Evolutionary conservation across 2,888 invertebrate species (phyloP), one percentile per base, ranked within the genome.

Genomic region (Leptura quadrifasciata): DNA sequence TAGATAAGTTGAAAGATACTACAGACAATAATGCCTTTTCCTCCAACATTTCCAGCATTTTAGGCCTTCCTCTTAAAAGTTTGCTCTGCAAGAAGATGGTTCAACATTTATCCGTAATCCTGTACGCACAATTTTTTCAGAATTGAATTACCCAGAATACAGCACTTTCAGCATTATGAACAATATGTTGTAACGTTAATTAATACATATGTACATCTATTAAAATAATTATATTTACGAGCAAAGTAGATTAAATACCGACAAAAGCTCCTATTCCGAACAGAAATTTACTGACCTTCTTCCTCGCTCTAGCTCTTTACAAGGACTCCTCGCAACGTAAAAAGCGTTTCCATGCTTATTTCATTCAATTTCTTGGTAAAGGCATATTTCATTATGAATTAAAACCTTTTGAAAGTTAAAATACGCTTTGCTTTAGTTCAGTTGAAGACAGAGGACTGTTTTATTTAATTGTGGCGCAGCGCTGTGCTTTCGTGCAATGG

Each of bases 291-390:
- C 18, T 20, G 63, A 10, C 21, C 18, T 18, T 17, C 39, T 39
- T 18, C 20, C 39, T 12, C 17, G 39, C 39, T 39, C 39, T 20
- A 63, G 15, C 15, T 20, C 4, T 20, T 10, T 15, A 10, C 39
- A 21, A 35, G 20, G 9, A 63, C 17, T 35, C 0, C 17, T 35
- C 0, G 24, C 18, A 24, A 17, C 15, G 47, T 35, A 20, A 63
- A 63, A 63, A 63, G 63, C 39, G 39, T 63, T 39, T 63, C 20
- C 39, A 18, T 63, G 63, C 35, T 39, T 39, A 63, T 21, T 39
- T 63, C 39, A 63, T 39, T 35, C 63, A 63, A 61, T 63, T 63
- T 39, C 63, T 63, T 18, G 20, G 39, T 63, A 39, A 63, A 63
- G 21, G 63, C 63, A 63, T 39, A 63, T 39, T 63, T 24, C 63